Conservation (phyloP, 2,797 vertebrate species). For the Helicolenus hilgendorfi region DNA sequence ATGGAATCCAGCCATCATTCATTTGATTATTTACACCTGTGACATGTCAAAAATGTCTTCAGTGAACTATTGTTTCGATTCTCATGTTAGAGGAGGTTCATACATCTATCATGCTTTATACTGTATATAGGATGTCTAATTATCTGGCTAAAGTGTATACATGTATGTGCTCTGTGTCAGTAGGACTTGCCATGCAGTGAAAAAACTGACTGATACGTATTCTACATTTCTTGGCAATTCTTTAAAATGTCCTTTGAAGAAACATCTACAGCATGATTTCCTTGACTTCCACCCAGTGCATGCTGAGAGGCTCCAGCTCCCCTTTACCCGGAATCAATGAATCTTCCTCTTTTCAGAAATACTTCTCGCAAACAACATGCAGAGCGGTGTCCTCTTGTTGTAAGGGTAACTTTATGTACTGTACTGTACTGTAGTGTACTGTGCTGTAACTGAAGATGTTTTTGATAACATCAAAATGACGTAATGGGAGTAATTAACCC, state of each 20-base stretch:
- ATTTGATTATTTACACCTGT: background rate
- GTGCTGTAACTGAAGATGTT: background rate
- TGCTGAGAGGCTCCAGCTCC: background rate
- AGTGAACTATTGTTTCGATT: background rate
- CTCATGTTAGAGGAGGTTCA: background rate
- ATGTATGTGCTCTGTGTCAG: background rate
- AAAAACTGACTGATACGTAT: background rate
- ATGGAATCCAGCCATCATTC: background rate
- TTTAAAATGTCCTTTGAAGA: background rate
- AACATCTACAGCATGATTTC: background rate
- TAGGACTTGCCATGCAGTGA: background rate
- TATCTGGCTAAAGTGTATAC: background rate
- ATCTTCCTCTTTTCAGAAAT: background rate
- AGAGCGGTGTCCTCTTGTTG: background rate
- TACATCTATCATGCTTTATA: background rate
- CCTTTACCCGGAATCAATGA: background rate
- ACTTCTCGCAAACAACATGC: background rate
- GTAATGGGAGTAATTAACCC: background rate
- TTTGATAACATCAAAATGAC: background rate
- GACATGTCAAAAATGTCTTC: background rate
- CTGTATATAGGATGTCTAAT: background rate
- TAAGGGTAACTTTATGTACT: background rate
- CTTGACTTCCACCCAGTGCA: background rate
- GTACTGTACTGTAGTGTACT: background rate
- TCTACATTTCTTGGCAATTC: background rate